Evolutionary conservation across 1,140 invertebrate species (phyloP).

Genomic region (Drusus annulatus): DNA sequence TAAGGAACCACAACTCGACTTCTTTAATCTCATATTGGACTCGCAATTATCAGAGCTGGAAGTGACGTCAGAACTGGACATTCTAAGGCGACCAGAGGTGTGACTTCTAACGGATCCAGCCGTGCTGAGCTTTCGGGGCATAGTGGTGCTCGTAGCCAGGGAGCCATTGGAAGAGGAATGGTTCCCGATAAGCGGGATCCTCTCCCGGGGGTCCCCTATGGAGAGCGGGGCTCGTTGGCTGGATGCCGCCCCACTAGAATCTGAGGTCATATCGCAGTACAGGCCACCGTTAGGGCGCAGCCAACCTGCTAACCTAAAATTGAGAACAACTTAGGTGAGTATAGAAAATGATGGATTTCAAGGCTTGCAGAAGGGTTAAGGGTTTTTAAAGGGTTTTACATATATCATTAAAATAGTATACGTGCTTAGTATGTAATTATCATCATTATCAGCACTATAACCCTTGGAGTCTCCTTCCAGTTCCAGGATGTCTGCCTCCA

Average conservation of each 20-base stretch:
- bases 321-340: background rate
- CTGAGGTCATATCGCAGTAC: conserved; percentile 52
- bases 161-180: conserved; percentile 57
- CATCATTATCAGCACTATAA: too few species aligned
- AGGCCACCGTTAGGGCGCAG: conserved; percentile 40
- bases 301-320: conserved; percentile 49
- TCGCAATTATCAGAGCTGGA: conserved; percentile 56
- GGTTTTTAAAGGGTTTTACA: too few species aligned
- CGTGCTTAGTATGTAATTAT: background rate
- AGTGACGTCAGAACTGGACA: conserved; percentile 58
- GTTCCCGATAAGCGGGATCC: conserved; percentile 53
- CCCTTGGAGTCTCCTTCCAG: too few species aligned
- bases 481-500: too few species aligned
- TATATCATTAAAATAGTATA: background rate
- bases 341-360: background rate
- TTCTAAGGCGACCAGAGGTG: conserved; percentile 54
- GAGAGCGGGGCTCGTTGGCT: conserved; percentile 45
- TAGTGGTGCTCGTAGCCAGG: conserved; percentile 47
- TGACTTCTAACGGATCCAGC: conserved; percentile 55
- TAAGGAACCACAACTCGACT: conserved; percentile 55
- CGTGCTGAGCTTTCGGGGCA: conserved; percentile 55
- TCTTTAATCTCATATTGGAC: conserved; percentile 47
- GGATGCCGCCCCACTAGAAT: conserved; percentile 52
- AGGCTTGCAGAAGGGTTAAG: background rate
- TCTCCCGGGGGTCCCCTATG: conserved; percentile 52